Conservation (phyloP, 53 echinoderm and acorn worm genomes). For the Holothuria scabra region DNA sequence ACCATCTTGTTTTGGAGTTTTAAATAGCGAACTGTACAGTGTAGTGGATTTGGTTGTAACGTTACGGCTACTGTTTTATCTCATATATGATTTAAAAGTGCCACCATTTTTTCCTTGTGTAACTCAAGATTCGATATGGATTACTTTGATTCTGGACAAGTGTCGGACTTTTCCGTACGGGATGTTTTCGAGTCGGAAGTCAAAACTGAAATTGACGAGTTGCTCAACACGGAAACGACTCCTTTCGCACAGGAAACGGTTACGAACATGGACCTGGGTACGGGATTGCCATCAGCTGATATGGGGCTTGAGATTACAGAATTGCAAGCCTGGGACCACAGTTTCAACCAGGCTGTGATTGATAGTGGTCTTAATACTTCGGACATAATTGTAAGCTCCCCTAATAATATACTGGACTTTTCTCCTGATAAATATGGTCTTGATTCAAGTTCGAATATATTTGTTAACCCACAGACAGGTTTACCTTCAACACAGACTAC, state of each 20-base stretch:
- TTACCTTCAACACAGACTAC: slow-evolving; percentile 62
- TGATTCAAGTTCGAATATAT: slow-evolving; percentile 58
- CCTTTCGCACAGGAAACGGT: slow-evolving; percentile 65
- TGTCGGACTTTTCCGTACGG: slow-evolving; percentile 80
- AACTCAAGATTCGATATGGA: slow-evolving; percentile 63
- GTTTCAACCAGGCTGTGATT: not conserved
- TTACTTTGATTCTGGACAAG: slow-evolving; percentile 71
- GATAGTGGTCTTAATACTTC: not conserved
- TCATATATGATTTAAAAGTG: slow-evolving; percentile 15
- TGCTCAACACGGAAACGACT: slow-evolving; percentile 85
- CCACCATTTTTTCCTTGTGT: not conserved
- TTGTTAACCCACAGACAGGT: slow-evolving; percentile 97
- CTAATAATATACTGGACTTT: slow-evolving; percentile 72
- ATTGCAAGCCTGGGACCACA: slow-evolving; percentile 17
- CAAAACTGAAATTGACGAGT: slow-evolving; percentile 90
- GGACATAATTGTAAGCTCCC: not conserved
- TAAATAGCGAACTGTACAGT: slow-evolving; percentile 1
- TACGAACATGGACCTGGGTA: slow-evolving; percentile 41
- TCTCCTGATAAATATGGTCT: slow-evolving; percentile 75
- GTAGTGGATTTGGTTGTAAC: slow-evolving; percentile 9
- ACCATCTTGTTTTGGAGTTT: slow-evolving; percentile 30
- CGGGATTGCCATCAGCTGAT: slow-evolving; percentile 29
- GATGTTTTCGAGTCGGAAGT: slow-evolving; percentile 96
- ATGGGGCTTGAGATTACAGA: slow-evolving; percentile 39
- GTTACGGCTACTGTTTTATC: slow-evolving; percentile 8